These are phyloP conservation scores for Macrophya annulata DNA, from an alignment of 2,888 invertebrate species.

Conservation along the genomic window DNA sequence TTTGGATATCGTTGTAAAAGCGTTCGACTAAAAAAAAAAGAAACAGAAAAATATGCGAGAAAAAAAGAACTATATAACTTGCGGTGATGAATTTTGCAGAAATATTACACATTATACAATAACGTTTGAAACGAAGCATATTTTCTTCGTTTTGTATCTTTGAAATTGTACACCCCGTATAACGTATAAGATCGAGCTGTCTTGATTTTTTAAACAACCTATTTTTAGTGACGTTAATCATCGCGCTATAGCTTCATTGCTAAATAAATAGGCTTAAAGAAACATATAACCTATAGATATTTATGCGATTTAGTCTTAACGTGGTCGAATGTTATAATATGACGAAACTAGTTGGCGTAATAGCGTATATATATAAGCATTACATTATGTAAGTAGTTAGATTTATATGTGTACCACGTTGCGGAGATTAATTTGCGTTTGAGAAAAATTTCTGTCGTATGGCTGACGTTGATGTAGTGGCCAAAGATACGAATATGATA, in stretches of 20 bases:
- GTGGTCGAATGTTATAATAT: neutral
- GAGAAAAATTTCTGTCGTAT: neutral
- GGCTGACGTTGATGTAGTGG: neutral
- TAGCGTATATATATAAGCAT: neutral
- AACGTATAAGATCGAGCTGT: neutral
- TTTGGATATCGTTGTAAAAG: no score
- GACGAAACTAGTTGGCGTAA: conserved; percentile 8
- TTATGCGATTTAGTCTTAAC: conserved; percentile 25
- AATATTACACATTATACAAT: neutral
- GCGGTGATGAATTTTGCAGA: neutral
- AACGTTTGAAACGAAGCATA: neutral
- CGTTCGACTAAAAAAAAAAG: neutral
- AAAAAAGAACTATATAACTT: neutral
- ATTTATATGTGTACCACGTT: neutral
- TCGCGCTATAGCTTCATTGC: conserved; percentile 10
- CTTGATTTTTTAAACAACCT: conserved; percentile 21
- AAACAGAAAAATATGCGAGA: neutral
- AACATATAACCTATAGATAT: neutral
- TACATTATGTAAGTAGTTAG: neutral
- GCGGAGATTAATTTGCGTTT: conserved; percentile 23
- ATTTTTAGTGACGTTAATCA: conserved; percentile 38
- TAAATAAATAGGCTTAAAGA: conserved; percentile 26
- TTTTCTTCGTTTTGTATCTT: neutral
- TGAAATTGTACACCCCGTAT: neutral
- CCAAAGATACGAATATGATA: neutral